A percentile compares a stretch with the other conserved stretches of the same genome.
Evolutionary conservation across 2,797 vertebrate species (phyloP).

Genomic region (Malacoraja senta): DNA sequence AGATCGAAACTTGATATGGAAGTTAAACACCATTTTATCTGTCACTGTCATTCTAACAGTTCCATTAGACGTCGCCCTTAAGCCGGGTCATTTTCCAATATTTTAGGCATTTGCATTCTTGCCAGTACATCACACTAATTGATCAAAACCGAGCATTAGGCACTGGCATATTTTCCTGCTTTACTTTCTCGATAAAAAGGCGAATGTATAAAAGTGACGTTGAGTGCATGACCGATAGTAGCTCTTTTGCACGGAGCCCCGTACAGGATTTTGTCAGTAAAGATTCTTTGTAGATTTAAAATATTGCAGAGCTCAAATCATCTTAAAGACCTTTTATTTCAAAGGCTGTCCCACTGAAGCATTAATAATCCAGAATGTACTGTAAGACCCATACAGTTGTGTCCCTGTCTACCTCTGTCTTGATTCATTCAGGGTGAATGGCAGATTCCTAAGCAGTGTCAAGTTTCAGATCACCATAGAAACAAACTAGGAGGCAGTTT

Average conservation of each 20-base stretch:
- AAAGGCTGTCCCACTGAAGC: slow-evolving; percentile 28
- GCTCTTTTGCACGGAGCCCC: neutral
- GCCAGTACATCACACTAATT: slow-evolving; percentile 15
- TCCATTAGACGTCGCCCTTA: slow-evolving; percentile 11
- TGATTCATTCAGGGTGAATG: slow-evolving; percentile 66
- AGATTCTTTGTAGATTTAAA: slow-evolving; percentile 33
- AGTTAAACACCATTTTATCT: slow-evolving; percentile 36
- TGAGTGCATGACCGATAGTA: neutral
- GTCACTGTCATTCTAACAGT: slow-evolving; percentile 37
- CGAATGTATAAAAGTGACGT: neutral
- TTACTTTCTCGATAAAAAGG: neutral
- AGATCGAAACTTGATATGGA: slow-evolving; percentile 26
- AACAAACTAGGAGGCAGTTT: slow-evolving; percentile 96
- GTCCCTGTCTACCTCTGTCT: slow-evolving; percentile 52
- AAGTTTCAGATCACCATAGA: slow-evolving; percentile 93
- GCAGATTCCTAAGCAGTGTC: slow-evolving; percentile 93
- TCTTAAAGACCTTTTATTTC: slow-evolving; percentile 34
- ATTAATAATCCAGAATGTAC: slow-evolving; percentile 40
- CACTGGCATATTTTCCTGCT: neutral
- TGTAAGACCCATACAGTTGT: slow-evolving; percentile 46
- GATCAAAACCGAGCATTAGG: slow-evolving; percentile 15
- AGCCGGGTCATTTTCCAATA: slow-evolving; percentile 35
- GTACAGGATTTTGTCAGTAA: neutral
- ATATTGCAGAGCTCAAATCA: slow-evolving; percentile 16
- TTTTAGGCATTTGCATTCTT: slow-evolving; percentile 23